Conservation (phyloP, 2,113 vertebrate genomes). For the Barnardius zonarius region DNA sequence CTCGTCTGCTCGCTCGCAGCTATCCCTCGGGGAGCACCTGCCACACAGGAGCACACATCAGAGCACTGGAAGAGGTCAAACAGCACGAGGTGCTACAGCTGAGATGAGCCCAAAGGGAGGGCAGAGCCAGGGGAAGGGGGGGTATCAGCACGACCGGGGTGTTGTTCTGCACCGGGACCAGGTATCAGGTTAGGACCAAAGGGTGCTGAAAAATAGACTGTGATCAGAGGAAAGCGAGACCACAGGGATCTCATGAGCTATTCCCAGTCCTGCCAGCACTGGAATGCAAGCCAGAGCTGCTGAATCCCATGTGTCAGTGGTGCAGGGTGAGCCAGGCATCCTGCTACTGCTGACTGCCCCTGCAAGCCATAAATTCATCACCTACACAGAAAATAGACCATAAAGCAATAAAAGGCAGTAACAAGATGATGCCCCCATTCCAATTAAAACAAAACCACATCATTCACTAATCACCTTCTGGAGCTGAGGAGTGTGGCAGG, state of each 20-base stretch:
- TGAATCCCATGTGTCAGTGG: rapidly evolving
- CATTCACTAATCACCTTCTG: background rate
- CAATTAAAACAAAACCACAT: background rate
- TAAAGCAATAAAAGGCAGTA: background rate
- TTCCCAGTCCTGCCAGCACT: background rate
- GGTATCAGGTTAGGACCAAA: background rate
- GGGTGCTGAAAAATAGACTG: background rate
- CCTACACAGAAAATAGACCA: background rate
- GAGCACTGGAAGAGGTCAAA: rapidly evolving
- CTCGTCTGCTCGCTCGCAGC: slow-evolving; percentile 87
- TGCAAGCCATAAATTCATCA: background rate
- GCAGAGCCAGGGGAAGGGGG: background rate
- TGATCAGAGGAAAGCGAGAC: background rate
- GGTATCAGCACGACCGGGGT: rapidly evolving
- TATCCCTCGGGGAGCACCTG: slow-evolving; percentile 91
- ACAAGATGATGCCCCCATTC: background rate
- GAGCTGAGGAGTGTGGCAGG: background rate
- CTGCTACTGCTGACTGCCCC: background rate
- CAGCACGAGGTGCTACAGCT: background rate
- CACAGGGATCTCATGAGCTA: background rate
- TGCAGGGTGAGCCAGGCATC: background rate
- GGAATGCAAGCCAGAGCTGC: background rate
- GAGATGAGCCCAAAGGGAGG: rapidly evolving
- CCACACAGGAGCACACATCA: background rate
- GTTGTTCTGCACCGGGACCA: rapidly evolving